phyloP scores from a whole-genome alignment of 1,140 invertebrate species.

The Ostrea edulis region DNA sequence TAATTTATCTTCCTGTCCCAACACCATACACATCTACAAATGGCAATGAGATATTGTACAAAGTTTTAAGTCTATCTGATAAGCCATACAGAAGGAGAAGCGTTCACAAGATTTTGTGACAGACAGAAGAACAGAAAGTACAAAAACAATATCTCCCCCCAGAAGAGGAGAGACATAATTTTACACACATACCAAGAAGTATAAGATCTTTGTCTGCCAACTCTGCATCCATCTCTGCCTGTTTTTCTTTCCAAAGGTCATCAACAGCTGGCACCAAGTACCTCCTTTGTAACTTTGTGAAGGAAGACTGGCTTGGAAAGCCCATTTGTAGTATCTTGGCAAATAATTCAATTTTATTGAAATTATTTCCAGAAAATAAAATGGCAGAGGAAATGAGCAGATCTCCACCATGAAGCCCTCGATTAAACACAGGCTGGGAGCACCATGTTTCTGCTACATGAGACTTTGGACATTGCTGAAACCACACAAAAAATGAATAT shows the following conservation, averaged over 20 bases:
- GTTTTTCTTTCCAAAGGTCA: neutral
- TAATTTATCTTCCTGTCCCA: too few relatives aligned
- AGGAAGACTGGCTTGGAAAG: neutral
- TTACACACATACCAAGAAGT: neutral
- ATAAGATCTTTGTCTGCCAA: conserved; percentile 17
- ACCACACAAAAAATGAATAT: too few relatives aligned
- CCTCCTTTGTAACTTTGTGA: conserved; percentile 40
- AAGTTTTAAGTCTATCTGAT: too few relatives aligned
- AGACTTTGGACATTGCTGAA: too few relatives aligned
- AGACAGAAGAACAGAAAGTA: too few relatives aligned
- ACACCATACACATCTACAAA: too few relatives aligned
- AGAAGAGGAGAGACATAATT: too few relatives aligned
- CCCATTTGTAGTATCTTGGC: neutral
- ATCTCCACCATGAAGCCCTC: conserved; percentile 32
- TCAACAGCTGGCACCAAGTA: conserved; percentile 39
- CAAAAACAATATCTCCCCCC: too few relatives aligned
- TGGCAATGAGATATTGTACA: too few relatives aligned
- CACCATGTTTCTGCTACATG: conserved; percentile 25
- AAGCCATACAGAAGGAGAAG: too few relatives aligned
- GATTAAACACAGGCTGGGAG: conserved; percentile 40
- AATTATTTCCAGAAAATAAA: conserved; percentile 41
- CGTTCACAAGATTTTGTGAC: too few relatives aligned
- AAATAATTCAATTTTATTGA: conserved; percentile 2
- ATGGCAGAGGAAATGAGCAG: conserved; percentile 15
- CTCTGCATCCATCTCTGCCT: neutral